Evolutionary conservation across 1,140 invertebrate species (phyloP), one percentile per base, ranked within the genome.

Genomic region (Neodiprion virginianus): DNA sequence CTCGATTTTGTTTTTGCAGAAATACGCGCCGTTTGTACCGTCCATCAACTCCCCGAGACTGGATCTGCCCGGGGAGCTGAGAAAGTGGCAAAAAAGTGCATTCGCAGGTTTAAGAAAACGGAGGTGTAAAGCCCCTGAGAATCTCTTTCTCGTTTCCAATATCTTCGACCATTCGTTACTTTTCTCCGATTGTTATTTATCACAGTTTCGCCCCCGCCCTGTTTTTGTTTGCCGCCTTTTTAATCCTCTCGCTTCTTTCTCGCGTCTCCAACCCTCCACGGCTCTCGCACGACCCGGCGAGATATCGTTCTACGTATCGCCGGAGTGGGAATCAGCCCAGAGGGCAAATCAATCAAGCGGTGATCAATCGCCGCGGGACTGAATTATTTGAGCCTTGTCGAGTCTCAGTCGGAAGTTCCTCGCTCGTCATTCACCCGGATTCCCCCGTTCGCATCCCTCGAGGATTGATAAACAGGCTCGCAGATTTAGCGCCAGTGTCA

Each of bases 311-410:
- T 14, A 17, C 12, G 12, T 65, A 14, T 65, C 17, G 12, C 7
- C 5, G 12, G 21, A 69, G 67, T 23, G 17, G 40, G 67, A 12
- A 21, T 11, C 67, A 69, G 67, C 10, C 28, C 67, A 69, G 67
- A 69, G 67, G 67, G 67, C 67, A 12, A 69, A 69, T 69, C 67
- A 69, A 69, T 69, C 67, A 47, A 21, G 17, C 67, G 17, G 21
- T 47, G 67, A 69, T 69, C 67, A 69, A 69, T 69, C 67, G 21
- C 53, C 53, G 28, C 28, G 53, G n/a, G 53, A 61, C 53, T 61
- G 53, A 61, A 61, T 61, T 61, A 61, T 61, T 61, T 8, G 11
- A 14, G 53, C 53, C 11, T 61, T 61, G 11, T 8, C 53, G n/a
- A 61, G 53, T 61, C 53, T 61, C 11, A n/a, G 53, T 14, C 53